These are phyloP conservation scores for Hyles lineata DNA, from an alignment of 2,888 invertebrate species.

Conservation along the genomic window DNA sequence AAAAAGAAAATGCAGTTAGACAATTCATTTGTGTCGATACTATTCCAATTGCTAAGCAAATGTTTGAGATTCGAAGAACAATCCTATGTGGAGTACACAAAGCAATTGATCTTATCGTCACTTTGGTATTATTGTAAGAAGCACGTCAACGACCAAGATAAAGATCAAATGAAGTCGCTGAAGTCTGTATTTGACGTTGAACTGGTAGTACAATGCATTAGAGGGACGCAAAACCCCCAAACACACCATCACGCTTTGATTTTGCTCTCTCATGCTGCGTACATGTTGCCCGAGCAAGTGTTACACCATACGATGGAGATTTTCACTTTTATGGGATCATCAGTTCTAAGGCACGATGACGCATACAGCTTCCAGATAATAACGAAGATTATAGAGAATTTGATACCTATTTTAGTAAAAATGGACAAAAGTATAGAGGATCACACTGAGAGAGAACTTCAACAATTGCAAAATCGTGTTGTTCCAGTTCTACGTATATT, in stretches of 20 bases:
- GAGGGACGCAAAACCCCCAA: conserved; percentile 96
- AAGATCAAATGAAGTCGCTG: conserved; percentile 71
- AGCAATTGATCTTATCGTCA: conserved; percentile 92
- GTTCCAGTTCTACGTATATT: conserved; percentile 93
- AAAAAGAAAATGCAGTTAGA: conserved; percentile 91
- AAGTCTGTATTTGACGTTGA: conserved; percentile 88
- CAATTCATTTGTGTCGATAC: conserved; percentile 87
- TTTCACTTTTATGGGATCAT: conserved; percentile 98
- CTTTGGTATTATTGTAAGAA: conserved; percentile 89
- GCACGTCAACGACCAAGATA: conserved; percentile 73
- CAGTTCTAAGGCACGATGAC: conserved; percentile 96
- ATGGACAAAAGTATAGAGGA: conserved; percentile 69
- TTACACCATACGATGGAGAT: conserved; percentile 97
- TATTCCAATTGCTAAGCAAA: conserved; percentile 92
- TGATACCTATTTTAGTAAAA: conserved; percentile 93
- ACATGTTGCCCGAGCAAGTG: conserved; percentile 92
- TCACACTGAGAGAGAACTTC: conserved; percentile 64
- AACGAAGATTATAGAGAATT: conserved; percentile 93
- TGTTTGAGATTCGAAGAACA: conserved; percentile 93
- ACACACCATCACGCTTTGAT: conserved; percentile 97
- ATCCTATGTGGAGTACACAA: conserved; percentile 93
- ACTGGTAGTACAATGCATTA: conserved; percentile 93
- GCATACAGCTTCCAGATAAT: conserved; percentile 98
- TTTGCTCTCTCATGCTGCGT: conserved; percentile 91
- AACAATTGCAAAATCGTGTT: conserved; percentile 76